A percentile compares a stretch with the other conserved stretches of the same genome.
These are phyloP conservation scores for Erythrolamprus reginae DNA, from an alignment of 2,113 vertebrate species.

Conservation along the genomic window DNA sequence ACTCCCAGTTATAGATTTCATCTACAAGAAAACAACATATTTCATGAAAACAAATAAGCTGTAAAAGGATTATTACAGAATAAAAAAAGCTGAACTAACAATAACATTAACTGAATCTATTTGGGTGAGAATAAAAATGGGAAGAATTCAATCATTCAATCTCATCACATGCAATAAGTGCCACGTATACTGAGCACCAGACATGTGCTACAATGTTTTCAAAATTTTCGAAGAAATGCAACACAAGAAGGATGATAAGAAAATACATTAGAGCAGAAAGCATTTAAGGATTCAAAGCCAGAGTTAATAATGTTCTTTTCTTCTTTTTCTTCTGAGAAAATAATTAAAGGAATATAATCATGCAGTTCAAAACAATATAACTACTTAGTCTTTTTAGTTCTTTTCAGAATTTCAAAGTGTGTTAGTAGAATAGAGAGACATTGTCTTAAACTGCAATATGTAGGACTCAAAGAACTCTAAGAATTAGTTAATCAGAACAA, in stretches of 20 bases:
- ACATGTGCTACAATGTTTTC: not conserved
- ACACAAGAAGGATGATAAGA: slow-evolving; percentile 8
- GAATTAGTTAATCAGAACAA: not conserved
- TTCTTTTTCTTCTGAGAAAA: not conserved
- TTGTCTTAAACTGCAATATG: not conserved
- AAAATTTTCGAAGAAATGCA: slow-evolving; percentile 19
- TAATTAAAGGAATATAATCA: not conserved
- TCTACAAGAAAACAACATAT: not conserved
- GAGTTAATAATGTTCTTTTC: not conserved
- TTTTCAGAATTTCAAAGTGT: not conserved
- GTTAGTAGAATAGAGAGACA: not conserved
- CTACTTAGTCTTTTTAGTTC: not conserved
- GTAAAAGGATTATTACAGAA: not conserved
- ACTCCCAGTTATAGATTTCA: not conserved
- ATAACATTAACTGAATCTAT: not conserved
- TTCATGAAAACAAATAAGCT: not conserved
- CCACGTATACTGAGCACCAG: not conserved
- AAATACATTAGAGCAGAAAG: slow-evolving; percentile 1
- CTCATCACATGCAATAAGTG: not conserved
- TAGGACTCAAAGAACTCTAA: not conserved
- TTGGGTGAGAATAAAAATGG: not conserved
- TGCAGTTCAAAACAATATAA: not conserved
- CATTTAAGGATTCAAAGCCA: not conserved
- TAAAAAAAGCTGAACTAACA: not conserved
- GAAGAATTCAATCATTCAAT: not conserved